Evolutionary conservation across 2,113 vertebrate genomes (phyloP), one percentile per base, ranked within the genome.

Genomic region (Podarcis cretensis): DNA sequence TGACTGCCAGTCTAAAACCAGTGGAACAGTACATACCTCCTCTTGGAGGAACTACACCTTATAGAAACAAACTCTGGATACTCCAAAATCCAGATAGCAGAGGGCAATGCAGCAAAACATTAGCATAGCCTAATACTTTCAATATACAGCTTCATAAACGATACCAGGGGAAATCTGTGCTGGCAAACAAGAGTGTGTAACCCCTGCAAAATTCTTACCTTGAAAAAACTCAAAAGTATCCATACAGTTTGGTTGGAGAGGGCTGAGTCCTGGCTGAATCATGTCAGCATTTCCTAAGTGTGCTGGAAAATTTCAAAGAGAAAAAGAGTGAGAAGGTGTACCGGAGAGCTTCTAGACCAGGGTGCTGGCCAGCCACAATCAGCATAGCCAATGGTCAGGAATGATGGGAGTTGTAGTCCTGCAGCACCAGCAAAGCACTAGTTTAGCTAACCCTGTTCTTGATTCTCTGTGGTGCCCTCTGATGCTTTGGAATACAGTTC

Each of bases 201-300:
- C 57, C 35, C n/a, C 18, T n/a, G 25, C 2, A 77, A 25, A 5
- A 81, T 81, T 83, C 94, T 96, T 96, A 99, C 99, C 99, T 97
- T 98, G 98, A 87, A 99, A 98, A 85, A 98, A 98, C 90, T 99
- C 99, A 87, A 99, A 99, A 2, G 98, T 98, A 95, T 99, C 99
- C 98, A 99, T 99, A 96, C 99, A 99, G 95, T 99, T 99, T 89
- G 99, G 99, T 92, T 99, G 99, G 92, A 99, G 96, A 76, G 98
- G 98, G 90, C 98, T 98, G 89, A 99, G 98, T 71, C 98, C 98
- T 1, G 99, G 99, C 96, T 99, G 99, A 94, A 99, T 99, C 98
- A 99, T 99, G 94, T 99, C 99, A 84, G 99, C 99, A 43, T 99
- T 99, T 69, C 98, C 98, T 91, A 98, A 97, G 90, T 99, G 98